Conservation (phyloP, 2,797 vertebrate species). For the Takifugu ocellatus region DNA sequence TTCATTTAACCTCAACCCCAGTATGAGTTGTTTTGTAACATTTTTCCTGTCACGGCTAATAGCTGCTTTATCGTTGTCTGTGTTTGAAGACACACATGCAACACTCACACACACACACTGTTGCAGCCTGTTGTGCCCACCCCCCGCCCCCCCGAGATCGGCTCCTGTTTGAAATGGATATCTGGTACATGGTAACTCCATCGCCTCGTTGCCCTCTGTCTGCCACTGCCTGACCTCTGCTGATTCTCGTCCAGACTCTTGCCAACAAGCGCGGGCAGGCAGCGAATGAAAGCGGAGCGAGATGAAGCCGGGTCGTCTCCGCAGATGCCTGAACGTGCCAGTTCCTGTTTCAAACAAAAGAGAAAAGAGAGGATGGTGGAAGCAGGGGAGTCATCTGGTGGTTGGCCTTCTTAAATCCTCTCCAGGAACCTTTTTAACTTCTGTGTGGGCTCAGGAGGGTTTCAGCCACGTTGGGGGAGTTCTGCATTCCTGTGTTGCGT, state of each 20-base stretch:
- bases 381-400: slow-evolving; percentile 32
- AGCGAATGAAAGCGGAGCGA: slow-evolving; percentile 36
- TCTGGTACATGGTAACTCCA: slow-evolving; percentile 48
- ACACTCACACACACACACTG: neutral
- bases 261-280: slow-evolving; percentile 34
- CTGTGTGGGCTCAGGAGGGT: slow-evolving; percentile 14
- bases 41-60: slow-evolving; percentile 20
- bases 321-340: slow-evolving; percentile 34
- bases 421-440: slow-evolving; percentile 44
- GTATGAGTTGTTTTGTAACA: too few species aligned
- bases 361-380: slow-evolving; percentile 40
- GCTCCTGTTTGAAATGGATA: slow-evolving; percentile 40
- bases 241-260: slow-evolving; percentile 37
- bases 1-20: too few species aligned
- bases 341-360: slow-evolving; percentile 51
- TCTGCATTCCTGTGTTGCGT: slow-evolving; percentile 52
- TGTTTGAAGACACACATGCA: slow-evolving; percentile 12
- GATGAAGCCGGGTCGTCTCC: slow-evolving; percentile 41
- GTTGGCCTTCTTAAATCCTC: slow-evolving; percentile 29
- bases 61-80: slow-evolving; percentile 23
- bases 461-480: slow-evolving; percentile 35
- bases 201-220: slow-evolving; percentile 45
- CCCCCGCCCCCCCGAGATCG: slow-evolving; percentile 2
- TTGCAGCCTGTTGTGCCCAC: slow-evolving; percentile 3
- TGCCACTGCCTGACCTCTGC: slow-evolving; percentile 53